These are phyloP conservation scores for Isichthys henryi DNA, from an alignment of 2,113 vertebrate genomes.

Conservation along the genomic window DNA sequence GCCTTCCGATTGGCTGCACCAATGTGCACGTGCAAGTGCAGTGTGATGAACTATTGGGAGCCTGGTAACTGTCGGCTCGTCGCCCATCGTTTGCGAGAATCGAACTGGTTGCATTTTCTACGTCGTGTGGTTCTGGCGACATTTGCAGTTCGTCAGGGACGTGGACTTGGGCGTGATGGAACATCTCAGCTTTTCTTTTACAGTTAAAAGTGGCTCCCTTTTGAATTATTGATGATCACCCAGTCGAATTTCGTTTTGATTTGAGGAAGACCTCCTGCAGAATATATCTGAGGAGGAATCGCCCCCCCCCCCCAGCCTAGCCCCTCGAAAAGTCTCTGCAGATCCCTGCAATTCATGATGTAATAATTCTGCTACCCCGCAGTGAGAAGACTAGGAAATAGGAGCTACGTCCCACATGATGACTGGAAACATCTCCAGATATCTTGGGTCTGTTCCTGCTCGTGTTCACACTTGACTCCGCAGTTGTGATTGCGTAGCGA, in stretches of 20 bases:
- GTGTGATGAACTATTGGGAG: background rate
- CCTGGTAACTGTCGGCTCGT: background rate
- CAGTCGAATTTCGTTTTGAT: too few species aligned
- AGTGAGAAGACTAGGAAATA: background rate
- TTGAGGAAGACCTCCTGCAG: background rate
- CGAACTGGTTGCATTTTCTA: background rate
- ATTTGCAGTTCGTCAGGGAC: background rate
- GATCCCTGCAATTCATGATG: background rate
- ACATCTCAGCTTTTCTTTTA: background rate
- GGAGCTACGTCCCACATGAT: background rate
- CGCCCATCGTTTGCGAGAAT: background rate
- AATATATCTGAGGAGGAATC: background rate
- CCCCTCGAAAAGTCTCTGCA: background rate
- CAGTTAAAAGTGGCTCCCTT: background rate
- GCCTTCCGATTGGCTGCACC: background rate
- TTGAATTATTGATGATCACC: background rate
- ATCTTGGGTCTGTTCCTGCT: background rate
- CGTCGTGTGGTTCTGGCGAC: background rate
- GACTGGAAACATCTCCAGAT: background rate
- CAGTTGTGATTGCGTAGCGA: background rate
- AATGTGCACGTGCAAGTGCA: background rate
- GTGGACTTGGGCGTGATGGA: background rate
- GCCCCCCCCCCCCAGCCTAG: background rate
- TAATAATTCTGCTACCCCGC: background rate
- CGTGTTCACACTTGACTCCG: background rate